A percentile compares a stretch with the other conserved stretches of the same genome.
Evolutionary conservation across 2,797 vertebrate genomes (phyloP).

Genomic region (Hydrocynus forskahlii): DNA sequence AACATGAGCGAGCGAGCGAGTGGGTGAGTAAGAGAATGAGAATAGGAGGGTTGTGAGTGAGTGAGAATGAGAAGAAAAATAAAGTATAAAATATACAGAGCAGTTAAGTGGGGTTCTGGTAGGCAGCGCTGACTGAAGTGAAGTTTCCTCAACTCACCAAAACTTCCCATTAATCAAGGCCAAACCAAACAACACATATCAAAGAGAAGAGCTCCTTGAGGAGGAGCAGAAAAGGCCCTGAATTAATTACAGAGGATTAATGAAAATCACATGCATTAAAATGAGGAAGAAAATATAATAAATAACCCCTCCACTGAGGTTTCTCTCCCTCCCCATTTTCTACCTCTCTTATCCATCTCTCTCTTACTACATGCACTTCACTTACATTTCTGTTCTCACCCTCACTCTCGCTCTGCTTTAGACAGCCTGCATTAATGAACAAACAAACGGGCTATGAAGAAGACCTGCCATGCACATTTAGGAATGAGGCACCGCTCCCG

Average conservation of each 20-base stretch:
- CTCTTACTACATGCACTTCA: not conserved
- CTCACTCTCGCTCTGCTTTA: slow-evolving; percentile 21
- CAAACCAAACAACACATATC: slow-evolving; percentile 51
- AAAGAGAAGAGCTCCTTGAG: slow-evolving; percentile 52
- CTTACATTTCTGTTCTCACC: not conserved
- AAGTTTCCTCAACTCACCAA: slow-evolving; percentile 59
- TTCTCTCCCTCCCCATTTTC: not conserved
- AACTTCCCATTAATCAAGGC: slow-evolving; percentile 65
- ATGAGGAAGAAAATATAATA: slow-evolving; percentile 1
- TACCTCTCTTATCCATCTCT: not conserved
- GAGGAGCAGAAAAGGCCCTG: slow-evolving; percentile 60
- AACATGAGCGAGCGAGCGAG: not conserved
- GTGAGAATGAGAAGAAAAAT: not conserved
- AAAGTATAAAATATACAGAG: not conserved
- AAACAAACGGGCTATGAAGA: slow-evolving; percentile 51
- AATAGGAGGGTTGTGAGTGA: slow-evolving; percentile 5
- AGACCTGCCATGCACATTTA: slow-evolving; percentile 40
- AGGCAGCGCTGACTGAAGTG: slow-evolving; percentile 47
- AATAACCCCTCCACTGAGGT: not conserved
- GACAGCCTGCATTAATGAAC: slow-evolving; percentile 44
- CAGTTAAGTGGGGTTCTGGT: not conserved
- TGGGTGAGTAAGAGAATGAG: slow-evolving; percentile 57
- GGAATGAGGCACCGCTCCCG: slow-evolving; percentile 30
- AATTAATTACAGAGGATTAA: slow-evolving; percentile 67
- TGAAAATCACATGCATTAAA: slow-evolving; percentile 72